Evolutionary conservation across 2,797 vertebrate species (phyloP).

Genomic region (Rhinatrema bivittatum): DNA sequence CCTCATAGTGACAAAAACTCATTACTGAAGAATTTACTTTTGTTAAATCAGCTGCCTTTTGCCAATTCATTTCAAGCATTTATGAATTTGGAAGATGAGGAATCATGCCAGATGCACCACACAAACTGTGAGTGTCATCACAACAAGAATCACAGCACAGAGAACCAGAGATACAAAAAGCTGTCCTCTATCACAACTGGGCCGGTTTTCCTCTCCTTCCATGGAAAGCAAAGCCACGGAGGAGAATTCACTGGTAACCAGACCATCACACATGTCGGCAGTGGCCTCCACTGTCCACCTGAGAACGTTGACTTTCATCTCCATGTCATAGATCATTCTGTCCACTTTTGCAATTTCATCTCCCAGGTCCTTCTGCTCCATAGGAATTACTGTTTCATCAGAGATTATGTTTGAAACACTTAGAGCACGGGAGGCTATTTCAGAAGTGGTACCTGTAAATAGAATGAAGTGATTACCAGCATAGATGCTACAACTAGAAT

Average conservation of each 20-base stretch:
- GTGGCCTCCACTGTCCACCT: conserved; percentile 54
- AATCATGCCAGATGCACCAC: conserved; percentile 41
- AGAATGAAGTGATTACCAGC: too few relatives aligned
- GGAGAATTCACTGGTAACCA: conserved; percentile 45
- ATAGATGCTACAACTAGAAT: too few relatives aligned
- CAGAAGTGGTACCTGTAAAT: conserved; percentile 43
- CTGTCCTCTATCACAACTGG: conserved; percentile 24
- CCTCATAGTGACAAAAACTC: too few relatives aligned
- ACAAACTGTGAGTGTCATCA: conserved; percentile 38
- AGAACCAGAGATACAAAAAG: conserved; percentile 31
- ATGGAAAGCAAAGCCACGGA: conserved; percentile 46
- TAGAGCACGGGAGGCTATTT: conserved; percentile 53
- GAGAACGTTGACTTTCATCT: conserved; percentile 56
- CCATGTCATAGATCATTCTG: conserved; percentile 56
- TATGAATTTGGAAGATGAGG: background rate
- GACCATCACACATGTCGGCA: conserved; percentile 43
- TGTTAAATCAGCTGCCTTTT: background rate
- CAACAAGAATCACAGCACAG: conserved; percentile 21
- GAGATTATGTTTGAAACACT: conserved; percentile 47
- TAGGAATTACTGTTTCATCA: conserved; percentile 4
- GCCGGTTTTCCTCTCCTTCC: conserved; percentile 29
- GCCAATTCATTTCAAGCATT: background rate
- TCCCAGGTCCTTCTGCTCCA: conserved; percentile 51
- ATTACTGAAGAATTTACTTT: background rate
- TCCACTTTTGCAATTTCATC: conserved; percentile 46